These are phyloP conservation scores for Rhabdomys dilectus DNA, from an alignment of 2,113 vertebrate species.

Conservation along the genomic window DNA sequence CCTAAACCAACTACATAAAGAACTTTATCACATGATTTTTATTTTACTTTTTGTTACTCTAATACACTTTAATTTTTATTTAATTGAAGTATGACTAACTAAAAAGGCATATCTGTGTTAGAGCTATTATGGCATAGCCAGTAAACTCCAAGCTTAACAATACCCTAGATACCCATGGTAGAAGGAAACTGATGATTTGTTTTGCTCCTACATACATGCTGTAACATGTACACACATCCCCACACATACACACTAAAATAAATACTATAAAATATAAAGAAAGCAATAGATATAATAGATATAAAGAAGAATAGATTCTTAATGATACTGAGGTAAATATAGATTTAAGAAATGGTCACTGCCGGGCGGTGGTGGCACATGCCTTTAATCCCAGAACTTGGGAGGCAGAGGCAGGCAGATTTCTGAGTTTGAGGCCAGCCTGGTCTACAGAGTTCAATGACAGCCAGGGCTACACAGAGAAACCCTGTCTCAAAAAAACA, in stretches of 20 bases:
- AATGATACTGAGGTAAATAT: neutral
- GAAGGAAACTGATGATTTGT: neutral
- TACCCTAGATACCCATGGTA: neutral
- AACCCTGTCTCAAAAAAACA: too few species aligned
- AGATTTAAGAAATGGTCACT: neutral
- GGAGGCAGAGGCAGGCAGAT: too few species aligned
- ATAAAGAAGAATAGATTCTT: neutral
- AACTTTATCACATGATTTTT: neutral
- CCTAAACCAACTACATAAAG: neutral
- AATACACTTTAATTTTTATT: neutral
- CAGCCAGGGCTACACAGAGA: too few species aligned
- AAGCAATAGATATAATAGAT: neutral
- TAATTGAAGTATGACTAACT: neutral
- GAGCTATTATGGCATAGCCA: neutral
- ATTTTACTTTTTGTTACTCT: neutral
- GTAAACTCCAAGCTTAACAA: neutral
- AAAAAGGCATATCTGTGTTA: neutral
- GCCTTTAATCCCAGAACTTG: too few species aligned
- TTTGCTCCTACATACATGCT: neutral
- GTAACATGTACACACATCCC: too few species aligned
- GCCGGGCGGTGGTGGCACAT: too few species aligned
- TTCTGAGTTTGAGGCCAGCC: too few species aligned
- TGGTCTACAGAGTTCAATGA: too few species aligned
- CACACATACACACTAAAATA: neutral
- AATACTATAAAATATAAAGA: neutral